Conservation (phyloP, 92 coral and sea anemone genomes). For the Porites evermanni region DNA sequence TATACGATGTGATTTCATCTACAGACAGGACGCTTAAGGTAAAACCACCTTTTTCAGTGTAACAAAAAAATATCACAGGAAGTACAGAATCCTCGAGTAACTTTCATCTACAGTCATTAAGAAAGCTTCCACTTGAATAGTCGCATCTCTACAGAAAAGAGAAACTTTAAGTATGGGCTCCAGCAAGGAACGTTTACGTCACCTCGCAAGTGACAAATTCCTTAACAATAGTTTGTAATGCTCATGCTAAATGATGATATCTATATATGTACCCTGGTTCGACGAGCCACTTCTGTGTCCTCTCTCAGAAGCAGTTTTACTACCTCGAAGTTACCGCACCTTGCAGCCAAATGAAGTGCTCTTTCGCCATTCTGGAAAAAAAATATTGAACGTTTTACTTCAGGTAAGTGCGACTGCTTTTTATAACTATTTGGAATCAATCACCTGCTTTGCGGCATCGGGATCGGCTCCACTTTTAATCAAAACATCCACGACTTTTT, state of each 20-base stretch:
- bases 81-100: not conserved
- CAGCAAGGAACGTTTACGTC: no score
- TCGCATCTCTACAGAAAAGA: no score
- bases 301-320: slow-evolving; percentile 83
- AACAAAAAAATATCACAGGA: not conserved
- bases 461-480: slow-evolving; percentile 90
- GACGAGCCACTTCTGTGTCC: slow-evolving; percentile 82
- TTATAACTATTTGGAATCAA: no score
- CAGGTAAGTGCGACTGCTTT: no score
- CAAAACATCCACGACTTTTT: slow-evolving; percentile 86
- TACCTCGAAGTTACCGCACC: slow-evolving; percentile 80
- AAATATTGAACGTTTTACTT: not conserved
- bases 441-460: slow-evolving; percentile 79
- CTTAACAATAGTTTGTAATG: not conserved
- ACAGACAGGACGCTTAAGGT: not conserved
- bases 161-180: no score
- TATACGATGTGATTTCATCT: not conserved
- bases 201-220: not conserved
- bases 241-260: not conserved
- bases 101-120: not conserved
- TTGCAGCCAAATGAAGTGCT: slow-evolving; percentile 90
- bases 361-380: slow-evolving; percentile 86
- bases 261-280: slow-evolving; percentile 68
- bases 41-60: not conserved
- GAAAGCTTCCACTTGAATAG: no score